Percentiles rank a stretch among this genome's conserved stretches.
Evolutionary conservation across 2,888 invertebrate genomes (phyloP).

Genomic region (Sericinus montela): DNA sequence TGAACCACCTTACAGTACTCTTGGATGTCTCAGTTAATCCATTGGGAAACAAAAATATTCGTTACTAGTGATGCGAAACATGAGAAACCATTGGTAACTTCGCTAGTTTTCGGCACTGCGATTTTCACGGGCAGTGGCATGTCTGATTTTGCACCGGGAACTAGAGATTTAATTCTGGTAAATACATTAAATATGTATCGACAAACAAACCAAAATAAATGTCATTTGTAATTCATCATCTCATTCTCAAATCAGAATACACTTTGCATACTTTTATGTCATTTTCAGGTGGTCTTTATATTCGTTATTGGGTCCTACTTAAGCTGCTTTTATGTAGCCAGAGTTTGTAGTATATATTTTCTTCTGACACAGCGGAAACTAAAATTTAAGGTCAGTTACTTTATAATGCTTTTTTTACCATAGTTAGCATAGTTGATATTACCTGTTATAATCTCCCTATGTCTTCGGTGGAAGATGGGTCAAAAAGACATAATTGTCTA

Average conservation of each 20-base stretch:
- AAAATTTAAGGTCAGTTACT: constrained; percentile 57
- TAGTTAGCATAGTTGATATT: too few species aligned
- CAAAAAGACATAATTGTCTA: too few species aligned
- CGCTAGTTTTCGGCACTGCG: constrained; percentile 55
- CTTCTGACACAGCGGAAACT: constrained; percentile 52
- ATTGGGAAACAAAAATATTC: constrained; percentile 66
- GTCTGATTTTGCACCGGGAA: constrained; percentile 50
- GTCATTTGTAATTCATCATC: too few species aligned
- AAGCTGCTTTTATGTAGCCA: constrained; percentile 54
- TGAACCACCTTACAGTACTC: constrained; percentile 52
- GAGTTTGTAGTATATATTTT: constrained; percentile 56
- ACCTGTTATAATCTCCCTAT: too few species aligned
- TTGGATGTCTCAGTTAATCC: constrained; percentile 61
- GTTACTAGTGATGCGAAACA: constrained; percentile 55
- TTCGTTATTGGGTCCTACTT: constrained; percentile 52
- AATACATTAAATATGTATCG: constrained; percentile 12
- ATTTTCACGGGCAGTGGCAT: constrained; percentile 56
- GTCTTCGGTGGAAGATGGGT: too few species aligned
- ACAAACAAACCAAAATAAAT: too few species aligned
- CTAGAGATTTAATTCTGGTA: constrained; percentile 47
- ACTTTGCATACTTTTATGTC: too few species aligned
- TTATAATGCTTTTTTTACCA: too few species aligned
- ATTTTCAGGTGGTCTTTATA: constrained; percentile 46
- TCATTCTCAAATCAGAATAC: too few species aligned
- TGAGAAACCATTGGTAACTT: constrained; percentile 45